Base-by-base conservation (phyloP, 1,140 invertebrate genomes). In the Anoplolepis gracilipes region DNA sequence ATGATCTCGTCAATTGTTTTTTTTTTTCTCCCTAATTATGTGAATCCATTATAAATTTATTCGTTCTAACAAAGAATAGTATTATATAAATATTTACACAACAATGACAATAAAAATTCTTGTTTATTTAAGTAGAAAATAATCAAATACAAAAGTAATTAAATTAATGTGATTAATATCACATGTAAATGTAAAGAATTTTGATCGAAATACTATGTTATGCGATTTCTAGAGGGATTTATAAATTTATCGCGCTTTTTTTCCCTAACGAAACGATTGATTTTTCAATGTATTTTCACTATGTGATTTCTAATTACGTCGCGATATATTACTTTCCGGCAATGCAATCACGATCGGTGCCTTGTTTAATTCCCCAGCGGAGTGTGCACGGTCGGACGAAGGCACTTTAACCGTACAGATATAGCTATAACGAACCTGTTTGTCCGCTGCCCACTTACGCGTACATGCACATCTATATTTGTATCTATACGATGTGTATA, bases 381-480 rank as follows among this genome's bases (percentile, higher is more conserved):
- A 72, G 19, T 59, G 70, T 61, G 39, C 33, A 70, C 42, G 13
- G n/a, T 62, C 39, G 28, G n/a, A 36, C 75, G 33, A 19, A 6
- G 39, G 36, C 64, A 46, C 28, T 82, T 49, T 82, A 72, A 72
- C 36, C 53, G 13, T 55, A 42, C 30, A 57, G 49, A 59, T 81
- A 70, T 72, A 82, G 19, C 16, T 59, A 42, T 81, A 81, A 70
- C 33, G 67, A 72, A 72, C 69, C 53, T 84, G 86, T 88, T 88
- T 85, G 79, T 84, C 85, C 65, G 61, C 19, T 30, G 61, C 22
- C 22, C 82, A 73, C 46, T 84, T 81, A 57, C 75, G 16, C 42
- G 78, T 57, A 57, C 33, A 22, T 70, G 19, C 28, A 36, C n/a
- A 11, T 49, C 33, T 36, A n/a, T 25, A 4, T 79, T 33, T 11